A percentile compares a stretch with the other conserved stretches of the same genome.
Conservation (phyloP, 2,113 vertebrate genomes). For the Centropus bengalensis region DNA sequence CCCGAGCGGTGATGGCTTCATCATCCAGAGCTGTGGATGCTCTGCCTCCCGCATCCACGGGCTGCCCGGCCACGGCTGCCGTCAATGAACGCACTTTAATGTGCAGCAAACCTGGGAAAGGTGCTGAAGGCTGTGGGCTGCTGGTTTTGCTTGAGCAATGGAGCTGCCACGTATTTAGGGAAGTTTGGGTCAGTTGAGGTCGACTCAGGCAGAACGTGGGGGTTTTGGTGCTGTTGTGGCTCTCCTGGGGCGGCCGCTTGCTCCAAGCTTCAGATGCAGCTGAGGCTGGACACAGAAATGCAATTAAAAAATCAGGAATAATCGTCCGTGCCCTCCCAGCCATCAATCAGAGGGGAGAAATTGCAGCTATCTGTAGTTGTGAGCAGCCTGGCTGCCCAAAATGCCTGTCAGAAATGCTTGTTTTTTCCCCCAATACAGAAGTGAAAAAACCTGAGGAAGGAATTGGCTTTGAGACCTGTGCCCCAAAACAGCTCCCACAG, state of each 20-base stretch:
- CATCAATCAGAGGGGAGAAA: background rate
- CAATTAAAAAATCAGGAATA: background rate
- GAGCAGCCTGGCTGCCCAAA: background rate
- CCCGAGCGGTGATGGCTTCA: background rate
- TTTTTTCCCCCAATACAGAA: background rate
- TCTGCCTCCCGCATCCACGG: background rate
- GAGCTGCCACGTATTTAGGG: background rate
- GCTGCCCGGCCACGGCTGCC: background rate
- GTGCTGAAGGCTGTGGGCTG: background rate
- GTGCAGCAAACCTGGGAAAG: background rate
- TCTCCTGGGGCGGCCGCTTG: background rate
- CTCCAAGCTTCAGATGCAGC: background rate
- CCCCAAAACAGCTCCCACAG: background rate
- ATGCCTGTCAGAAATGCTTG: background rate
- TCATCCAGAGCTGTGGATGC: background rate
- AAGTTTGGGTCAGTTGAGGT: background rate
- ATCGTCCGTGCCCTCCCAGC: background rate
- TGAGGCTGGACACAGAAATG: background rate
- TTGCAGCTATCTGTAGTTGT: background rate
- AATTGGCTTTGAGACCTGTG: background rate
- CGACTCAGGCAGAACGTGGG: fast-evolving
- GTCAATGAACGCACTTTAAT: fast-evolving
- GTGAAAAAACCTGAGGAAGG: background rate
- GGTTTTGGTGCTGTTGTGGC: background rate
- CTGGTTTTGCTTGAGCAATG: fast-evolving